Conservation (phyloP, 2,888 invertebrate species). For the Hetaerina titia region DNA sequence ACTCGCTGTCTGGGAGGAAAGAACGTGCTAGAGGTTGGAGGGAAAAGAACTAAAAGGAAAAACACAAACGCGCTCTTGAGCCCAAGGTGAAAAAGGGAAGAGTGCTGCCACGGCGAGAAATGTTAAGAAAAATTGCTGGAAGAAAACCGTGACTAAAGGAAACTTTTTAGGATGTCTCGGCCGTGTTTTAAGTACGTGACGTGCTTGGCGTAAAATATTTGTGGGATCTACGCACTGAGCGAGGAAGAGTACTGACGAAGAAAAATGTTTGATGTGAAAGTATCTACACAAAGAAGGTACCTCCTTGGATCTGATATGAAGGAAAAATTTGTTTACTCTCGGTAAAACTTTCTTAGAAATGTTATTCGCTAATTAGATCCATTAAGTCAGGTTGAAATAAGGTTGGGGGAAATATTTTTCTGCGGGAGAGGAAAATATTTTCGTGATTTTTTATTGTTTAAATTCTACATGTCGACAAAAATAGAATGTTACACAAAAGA, state of each 20-base stretch:
- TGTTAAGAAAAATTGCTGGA: neutral
- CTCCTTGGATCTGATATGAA: no score
- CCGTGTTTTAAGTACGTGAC: neutral
- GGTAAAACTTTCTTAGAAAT: no score
- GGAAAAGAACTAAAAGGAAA: no score
- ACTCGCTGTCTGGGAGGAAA: neutral
- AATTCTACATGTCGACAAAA: no score
- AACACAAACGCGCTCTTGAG: no score
- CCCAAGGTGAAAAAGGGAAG: neutral
- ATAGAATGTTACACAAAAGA: no score
- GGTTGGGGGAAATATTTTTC: no score
- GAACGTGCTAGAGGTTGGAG: neutral
- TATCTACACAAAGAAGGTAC: neutral
- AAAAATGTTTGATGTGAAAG: neutral
- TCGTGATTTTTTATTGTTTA: no score
- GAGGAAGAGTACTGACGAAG: neutral
- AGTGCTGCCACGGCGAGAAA: neutral
- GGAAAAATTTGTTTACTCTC: no score
- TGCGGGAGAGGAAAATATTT: no score
- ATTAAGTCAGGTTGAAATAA: no score
- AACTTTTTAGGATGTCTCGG: neutral
- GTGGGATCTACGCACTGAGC: neutral
- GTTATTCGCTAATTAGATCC: no score
- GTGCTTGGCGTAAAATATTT: neutral
- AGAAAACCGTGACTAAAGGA: neutral